Evolutionary conservation across 2,888 invertebrate genomes (phyloP).

Genomic region (Drosophila recens): DNA sequence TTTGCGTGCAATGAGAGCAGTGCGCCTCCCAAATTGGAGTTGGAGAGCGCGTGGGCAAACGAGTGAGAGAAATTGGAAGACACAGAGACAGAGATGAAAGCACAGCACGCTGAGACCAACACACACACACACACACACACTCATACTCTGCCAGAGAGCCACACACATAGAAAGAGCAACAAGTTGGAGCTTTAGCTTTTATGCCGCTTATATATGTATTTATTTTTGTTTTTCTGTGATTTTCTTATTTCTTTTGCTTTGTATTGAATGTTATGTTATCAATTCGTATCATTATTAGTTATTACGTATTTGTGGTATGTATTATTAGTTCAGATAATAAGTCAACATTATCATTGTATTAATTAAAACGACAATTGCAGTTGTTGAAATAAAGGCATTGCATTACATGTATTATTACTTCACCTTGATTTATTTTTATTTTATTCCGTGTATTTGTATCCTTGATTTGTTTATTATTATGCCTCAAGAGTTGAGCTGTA

Average conservation of each 20-base stretch:
- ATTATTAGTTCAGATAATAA: constrained; percentile 38
- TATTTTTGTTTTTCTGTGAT: constrained; percentile 54
- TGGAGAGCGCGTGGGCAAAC: constrained; percentile 53
- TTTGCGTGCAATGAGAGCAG: constrained; percentile 75
- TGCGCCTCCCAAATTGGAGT: constrained; percentile 47
- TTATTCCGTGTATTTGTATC: constrained; percentile 27
- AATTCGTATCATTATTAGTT: constrained; percentile 50
- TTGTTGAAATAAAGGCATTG: constrained; percentile 57
- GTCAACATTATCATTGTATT: constrained; percentile 46
- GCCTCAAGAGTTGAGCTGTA: constrained; percentile 43
- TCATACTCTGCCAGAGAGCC: constrained; percentile 17
- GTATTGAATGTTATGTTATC: constrained; percentile 43
- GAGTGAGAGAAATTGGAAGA: constrained; percentile 65
- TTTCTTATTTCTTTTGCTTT: constrained; percentile 35
- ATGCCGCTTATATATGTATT: constrained; percentile 41
- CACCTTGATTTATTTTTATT: constrained; percentile 8
- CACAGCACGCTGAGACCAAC: constrained; percentile 57
- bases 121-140: constrained; percentile 39
- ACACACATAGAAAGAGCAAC: constrained; percentile 51
- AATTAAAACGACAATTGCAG: constrained; percentile 42
- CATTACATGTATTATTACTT: constrained; percentile 27
- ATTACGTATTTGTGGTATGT: constrained; percentile 54
- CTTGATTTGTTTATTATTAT: constrained; percentile 21
- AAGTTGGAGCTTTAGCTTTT: constrained; percentile 63
- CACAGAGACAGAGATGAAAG: constrained; percentile 46